phyloP scores from a whole-genome alignment of 2,797 vertebrate species.

The Thripadectes ignobilis region DNA sequence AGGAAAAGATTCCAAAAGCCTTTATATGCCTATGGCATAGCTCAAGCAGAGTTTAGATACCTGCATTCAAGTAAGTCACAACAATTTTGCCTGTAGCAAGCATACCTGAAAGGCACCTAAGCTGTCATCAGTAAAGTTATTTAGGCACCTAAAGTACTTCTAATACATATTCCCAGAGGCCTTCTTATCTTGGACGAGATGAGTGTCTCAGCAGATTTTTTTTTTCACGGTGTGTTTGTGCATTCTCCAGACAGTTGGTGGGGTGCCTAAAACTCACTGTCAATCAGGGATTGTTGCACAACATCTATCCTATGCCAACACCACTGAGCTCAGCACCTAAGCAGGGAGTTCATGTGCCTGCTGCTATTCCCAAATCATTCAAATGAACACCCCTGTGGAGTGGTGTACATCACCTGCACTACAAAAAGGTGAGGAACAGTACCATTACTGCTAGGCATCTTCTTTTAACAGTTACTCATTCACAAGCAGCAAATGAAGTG shows the following conservation, averaged over 20 bases:
- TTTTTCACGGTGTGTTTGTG: neutral
- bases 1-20: neutral
- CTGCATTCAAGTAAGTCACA: constrained; percentile 31
- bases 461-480: neutral
- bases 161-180: constrained; percentile 31
- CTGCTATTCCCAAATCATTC: neutral
- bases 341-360: neutral
- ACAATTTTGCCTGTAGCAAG: constrained; percentile 36
- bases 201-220: constrained; percentile 21
- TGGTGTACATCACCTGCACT: neutral
- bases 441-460: neutral
- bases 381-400: neutral
- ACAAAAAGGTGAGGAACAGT: neutral
- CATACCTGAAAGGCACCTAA: constrained; percentile 57
- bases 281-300: neutral
- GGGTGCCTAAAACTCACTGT: neutral
- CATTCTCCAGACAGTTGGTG: neutral
- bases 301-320: neutral
- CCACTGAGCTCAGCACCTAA: neutral
- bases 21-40: neutral
- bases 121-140: constrained; percentile 58
- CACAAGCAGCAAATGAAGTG: neutral
- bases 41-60: neutral
- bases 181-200: constrained; percentile 14
- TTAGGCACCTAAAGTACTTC: constrained; percentile 36